phyloP scores from a whole-genome alignment of 2,888 invertebrate genomes.

The Autographa gamma region DNA sequence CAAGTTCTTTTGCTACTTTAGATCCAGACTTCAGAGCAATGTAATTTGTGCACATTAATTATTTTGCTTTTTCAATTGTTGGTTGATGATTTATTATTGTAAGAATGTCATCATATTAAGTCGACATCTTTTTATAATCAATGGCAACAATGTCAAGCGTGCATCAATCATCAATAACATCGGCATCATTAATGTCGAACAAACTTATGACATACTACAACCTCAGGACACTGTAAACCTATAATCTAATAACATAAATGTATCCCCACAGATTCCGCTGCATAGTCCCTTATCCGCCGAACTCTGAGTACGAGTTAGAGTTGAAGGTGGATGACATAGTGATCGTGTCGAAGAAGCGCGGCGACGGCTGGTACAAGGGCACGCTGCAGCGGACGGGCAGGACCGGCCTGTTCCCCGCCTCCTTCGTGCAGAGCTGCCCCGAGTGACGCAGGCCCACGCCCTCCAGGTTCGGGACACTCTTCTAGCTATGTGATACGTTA shows the following conservation, averaged over 20 bases:
- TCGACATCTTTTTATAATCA: too few species aligned
- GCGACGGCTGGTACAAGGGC: conserved; percentile 98
- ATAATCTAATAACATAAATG: background rate
- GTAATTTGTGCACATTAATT: too few species aligned
- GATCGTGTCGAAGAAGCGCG: conserved; percentile 96
- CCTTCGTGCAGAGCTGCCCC: conserved; percentile 94
- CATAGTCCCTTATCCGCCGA: conserved; percentile 97
- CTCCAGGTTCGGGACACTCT: conserved; percentile 64
- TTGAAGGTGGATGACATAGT: conserved; percentile 97
- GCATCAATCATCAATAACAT: too few species aligned
- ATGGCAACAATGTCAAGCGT: too few species aligned
- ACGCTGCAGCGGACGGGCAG: conserved; percentile 96
- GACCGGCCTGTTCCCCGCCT: conserved; percentile 98
- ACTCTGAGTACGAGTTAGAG: conserved; percentile 97
- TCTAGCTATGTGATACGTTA: conserved; percentile 57
- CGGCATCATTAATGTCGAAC: too few species aligned
- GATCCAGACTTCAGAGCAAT: too few species aligned
- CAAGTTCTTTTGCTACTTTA: too few species aligned
- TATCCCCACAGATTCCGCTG: conserved; percentile 92
- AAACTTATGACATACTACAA: background rate
- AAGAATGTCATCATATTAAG: too few species aligned
- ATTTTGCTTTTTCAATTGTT: too few species aligned
- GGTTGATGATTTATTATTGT: too few species aligned
- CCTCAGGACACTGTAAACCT: background rate
- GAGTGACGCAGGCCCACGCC: conserved; percentile 71